Evolutionary conservation across 2,888 invertebrate genomes (phyloP).

Genomic region (Dryocosmus kuriphilus): DNA sequence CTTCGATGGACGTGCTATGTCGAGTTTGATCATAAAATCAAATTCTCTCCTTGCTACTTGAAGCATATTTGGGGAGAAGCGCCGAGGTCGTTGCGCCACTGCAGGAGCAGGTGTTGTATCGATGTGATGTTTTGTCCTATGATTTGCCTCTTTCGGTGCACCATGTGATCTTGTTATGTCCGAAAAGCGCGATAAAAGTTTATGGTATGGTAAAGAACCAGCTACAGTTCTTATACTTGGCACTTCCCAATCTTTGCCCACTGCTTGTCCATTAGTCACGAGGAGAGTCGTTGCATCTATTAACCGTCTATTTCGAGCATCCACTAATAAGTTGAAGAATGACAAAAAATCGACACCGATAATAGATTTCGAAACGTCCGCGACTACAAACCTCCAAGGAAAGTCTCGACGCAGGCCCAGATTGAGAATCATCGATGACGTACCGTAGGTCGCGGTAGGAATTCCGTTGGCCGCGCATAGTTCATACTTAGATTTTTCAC

Average conservation of each 20-base stretch:
- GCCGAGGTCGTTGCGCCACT: conserved; percentile 8
- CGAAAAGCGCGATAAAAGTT: conserved; percentile 40
- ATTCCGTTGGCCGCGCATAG: conserved; percentile 69
- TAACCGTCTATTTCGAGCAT: conserved; percentile 51
- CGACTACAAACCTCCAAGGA: conserved; percentile 65
- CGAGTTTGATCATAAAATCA: not conserved
- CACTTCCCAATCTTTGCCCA: not conserved
- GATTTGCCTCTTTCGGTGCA: conserved; percentile 30
- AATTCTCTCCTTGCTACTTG: conserved; percentile 13
- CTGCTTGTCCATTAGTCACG: not conserved
- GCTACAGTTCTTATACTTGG: not conserved
- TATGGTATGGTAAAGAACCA: conserved; percentile 36
- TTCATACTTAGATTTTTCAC: conserved; percentile 40
- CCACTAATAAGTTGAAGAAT: conserved; percentile 64
- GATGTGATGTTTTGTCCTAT: conserved; percentile 60
- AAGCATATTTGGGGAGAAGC: conserved; percentile 13
- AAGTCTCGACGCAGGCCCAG: conserved; percentile 65
- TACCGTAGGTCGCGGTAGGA: conserved; percentile 66
- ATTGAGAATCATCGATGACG: conserved; percentile 55
- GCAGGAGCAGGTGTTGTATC: not conserved
- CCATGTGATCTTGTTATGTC: conserved; percentile 50
- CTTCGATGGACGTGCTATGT: conserved; percentile 69
- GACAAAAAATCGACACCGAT: conserved; percentile 69
- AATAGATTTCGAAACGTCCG: conserved; percentile 67
- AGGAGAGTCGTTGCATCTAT: not conserved